These are phyloP conservation scores for Tholera decimalis DNA, from an alignment of 2,888 invertebrate genomes.

Conservation along the genomic window DNA sequence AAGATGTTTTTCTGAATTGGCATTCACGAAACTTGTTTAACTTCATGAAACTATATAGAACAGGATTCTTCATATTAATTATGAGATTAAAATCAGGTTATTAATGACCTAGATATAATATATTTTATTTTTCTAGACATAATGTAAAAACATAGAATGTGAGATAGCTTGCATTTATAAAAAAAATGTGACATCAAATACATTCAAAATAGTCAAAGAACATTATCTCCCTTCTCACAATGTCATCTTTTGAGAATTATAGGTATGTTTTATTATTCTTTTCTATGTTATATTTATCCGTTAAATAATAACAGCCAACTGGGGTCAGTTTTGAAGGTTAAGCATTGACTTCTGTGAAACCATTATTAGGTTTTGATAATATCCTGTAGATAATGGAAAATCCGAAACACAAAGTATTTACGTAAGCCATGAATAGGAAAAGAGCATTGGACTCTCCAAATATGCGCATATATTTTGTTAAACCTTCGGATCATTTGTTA, in stretches of 20 bases:
- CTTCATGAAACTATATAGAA: conserved; percentile 30
- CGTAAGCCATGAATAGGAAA: conserved; percentile 24
- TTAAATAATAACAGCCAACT: too few relatives aligned
- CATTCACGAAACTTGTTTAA: conserved; percentile 41
- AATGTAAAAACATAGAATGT: background rate
- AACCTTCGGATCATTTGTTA: conserved; percentile 12
- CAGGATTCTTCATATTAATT: conserved; percentile 19
- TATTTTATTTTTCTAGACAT: background rate
- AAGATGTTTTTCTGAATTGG: conserved; percentile 15
- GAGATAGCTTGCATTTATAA: too few relatives aligned
- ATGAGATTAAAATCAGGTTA: conserved; percentile 2
- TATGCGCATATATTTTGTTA: conserved; percentile 52
- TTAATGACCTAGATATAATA: conserved; percentile 20
- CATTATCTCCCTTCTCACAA: too few relatives aligned
- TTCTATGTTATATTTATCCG: too few relatives aligned
- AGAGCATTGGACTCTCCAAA: conserved; percentile 47
- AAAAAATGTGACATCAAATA: too few relatives aligned
- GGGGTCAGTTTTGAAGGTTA: too few relatives aligned
- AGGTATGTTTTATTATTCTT: too few relatives aligned
- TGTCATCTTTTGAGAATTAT: too few relatives aligned
- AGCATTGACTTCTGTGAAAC: conserved; percentile 1
- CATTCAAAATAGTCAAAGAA: too few relatives aligned
- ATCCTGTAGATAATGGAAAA: conserved; percentile 33
- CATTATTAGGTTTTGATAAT: background rate
- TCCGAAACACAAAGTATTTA: conserved; percentile 11